A percentile compares a stretch with the other conserved stretches of the same genome.
Evolutionary conservation across 2,113 vertebrate species (phyloP).

Genomic region (Nannobrachium achirus): DNA sequence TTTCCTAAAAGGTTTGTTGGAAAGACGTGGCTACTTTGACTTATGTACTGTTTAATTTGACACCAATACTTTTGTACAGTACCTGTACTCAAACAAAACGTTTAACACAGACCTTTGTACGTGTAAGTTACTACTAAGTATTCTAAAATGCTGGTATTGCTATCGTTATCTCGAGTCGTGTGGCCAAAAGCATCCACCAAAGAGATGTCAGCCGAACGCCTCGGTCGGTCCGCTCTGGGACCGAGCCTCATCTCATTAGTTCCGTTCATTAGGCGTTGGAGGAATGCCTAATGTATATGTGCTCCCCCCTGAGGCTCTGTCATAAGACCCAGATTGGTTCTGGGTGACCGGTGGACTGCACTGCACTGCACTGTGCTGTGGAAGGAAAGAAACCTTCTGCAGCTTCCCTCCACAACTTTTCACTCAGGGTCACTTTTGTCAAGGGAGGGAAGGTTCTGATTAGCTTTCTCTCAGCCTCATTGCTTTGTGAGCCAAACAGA

Average conservation of each 20-base stretch:
- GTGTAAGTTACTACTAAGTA: too few relatives aligned
- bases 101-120: too few relatives aligned
- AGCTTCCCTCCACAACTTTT: conserved; percentile 69
- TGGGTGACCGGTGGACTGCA: conserved; percentile 69
- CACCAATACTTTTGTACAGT: too few relatives aligned
- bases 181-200: too few relatives aligned
- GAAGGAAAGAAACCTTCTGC: conserved; percentile 63
- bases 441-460: conserved; percentile 67
- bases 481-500: conserved; percentile 64
- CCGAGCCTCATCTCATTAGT: conserved; percentile 74
- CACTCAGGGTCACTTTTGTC: conserved; percentile 73
- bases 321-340: conserved; percentile 79
- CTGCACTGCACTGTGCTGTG: conserved; percentile 43
- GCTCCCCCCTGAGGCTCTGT: conserved; percentile 67
- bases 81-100: too few relatives aligned
- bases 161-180: too few relatives aligned
- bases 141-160: too few relatives aligned
- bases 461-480: conserved; percentile 76
- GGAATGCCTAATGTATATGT: conserved; percentile 73
- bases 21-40: too few relatives aligned
- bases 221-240: conserved; percentile 51
- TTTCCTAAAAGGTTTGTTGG: too few relatives aligned
- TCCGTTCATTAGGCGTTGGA: conserved; percentile 77
- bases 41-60: too few relatives aligned
- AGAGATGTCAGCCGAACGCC: too few relatives aligned